These are phyloP conservation scores for Dynastes grantii DNA, from an alignment of 2,888 invertebrate genomes.

Conservation along the genomic window DNA sequence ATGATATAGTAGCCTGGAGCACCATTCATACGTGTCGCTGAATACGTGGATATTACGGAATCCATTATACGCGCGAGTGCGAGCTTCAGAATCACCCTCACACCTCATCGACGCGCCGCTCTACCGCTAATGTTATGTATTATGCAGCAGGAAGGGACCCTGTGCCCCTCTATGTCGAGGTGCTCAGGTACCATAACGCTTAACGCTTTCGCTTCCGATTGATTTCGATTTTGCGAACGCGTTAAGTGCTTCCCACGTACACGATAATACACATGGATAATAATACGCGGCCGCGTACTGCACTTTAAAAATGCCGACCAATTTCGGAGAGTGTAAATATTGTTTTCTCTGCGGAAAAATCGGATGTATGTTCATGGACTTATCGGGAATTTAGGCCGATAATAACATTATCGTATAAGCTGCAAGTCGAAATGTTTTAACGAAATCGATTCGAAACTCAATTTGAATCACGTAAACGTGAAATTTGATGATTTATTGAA, in stretches of 20 bases:
- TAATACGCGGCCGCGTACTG: too few relatives aligned
- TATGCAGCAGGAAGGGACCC: not conserved
- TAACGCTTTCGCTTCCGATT: constrained; percentile 33
- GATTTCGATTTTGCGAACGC: constrained; percentile 34
- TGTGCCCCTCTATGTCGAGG: not conserved
- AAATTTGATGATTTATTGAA: too few relatives aligned
- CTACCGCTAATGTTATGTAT: constrained; percentile 1
- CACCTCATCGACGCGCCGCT: constrained; percentile 5
- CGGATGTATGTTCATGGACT: too few relatives aligned
- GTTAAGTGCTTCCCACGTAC: constrained; percentile 24
- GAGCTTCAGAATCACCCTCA: not conserved
- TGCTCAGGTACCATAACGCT: not conserved
- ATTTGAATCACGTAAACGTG: too few relatives aligned
- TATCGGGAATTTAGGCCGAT: too few relatives aligned
- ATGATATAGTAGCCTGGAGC: constrained; percentile 32
- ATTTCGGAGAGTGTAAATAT: too few relatives aligned
- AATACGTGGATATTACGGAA: constrained; percentile 37
- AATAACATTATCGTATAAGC: too few relatives aligned
- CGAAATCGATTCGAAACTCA: too few relatives aligned
- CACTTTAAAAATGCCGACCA: too few relatives aligned
- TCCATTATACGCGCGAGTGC: constrained; percentile 27
- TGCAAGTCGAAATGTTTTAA: too few relatives aligned
- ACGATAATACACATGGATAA: not conserved
- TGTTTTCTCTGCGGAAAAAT: too few relatives aligned
- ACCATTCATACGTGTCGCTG: constrained; percentile 39